Base-by-base conservation (phyloP, 2,888 invertebrate species). In the Acanthosoma haemorrhoidale region DNA sequence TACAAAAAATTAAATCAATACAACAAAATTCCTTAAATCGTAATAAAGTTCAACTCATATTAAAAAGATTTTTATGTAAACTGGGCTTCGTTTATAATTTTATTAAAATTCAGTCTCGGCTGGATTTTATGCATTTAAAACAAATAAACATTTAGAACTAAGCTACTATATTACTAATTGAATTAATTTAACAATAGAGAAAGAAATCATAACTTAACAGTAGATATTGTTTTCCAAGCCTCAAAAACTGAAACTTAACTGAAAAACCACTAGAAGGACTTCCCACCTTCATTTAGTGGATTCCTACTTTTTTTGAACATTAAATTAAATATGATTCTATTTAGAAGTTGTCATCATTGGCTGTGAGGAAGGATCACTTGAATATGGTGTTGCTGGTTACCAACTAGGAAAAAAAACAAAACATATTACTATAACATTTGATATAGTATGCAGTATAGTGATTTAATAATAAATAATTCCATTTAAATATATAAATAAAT, bases 351-450 rank as follows among this genome's bases (percentile, higher is more conserved):
- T 70, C 69, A 75, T 75, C 75, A 75, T 72, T 75, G 75, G 61
- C 71, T 75, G 67, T 74, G 75, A 18, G 74, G 74, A 36, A 75
- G 68, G 38, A 74, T 70, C n/a, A 75, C 72, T 72, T 74, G 73
- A 58, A 75, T 73, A 59, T 73, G 74, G 32, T 71, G 70, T 51
- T 71, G 75, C 60, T 72, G 74, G 63, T 68, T 74, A 21, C 72
- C 74, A 39, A 70, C 70, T 68, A 64, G 39, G n/a, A 64, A 71
- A 39, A 16, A 71, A 60, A 51, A 66, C 16, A 32, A 59, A 36
- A 39, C 43, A 32, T 61, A 59, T 34, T 64, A 38, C 31, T n/a
- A 59, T 16, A 59, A 32, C 32, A 59, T 31, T 32, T 15, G 11
- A 59, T 16, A 32, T 31, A 2, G n/a, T 8, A 18, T 60, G 11